Evolutionary conservation across 2,888 invertebrate genomes (phyloP).

Genomic region (Polydrusus cervinus): DNA sequence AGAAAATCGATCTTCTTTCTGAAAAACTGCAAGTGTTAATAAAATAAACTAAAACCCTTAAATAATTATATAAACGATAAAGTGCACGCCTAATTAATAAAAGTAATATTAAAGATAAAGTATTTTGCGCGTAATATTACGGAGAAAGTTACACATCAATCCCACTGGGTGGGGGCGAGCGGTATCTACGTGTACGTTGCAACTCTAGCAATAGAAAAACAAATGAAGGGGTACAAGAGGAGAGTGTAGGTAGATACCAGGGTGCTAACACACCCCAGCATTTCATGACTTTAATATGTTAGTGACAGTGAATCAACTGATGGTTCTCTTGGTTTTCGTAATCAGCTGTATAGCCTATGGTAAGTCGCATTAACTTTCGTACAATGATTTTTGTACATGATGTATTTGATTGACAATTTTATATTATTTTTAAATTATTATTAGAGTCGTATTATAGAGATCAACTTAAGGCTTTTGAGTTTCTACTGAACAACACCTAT

Average conservation of each 20-base stretch:
- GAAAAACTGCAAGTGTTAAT: conserved; percentile 1
- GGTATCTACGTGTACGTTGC: conserved; percentile 22
- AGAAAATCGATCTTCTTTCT: conserved; percentile 47
- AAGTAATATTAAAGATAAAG: conserved; percentile 2
- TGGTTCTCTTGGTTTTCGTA: conserved; percentile 11
- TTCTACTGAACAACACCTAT: background rate
- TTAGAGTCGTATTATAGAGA: background rate
- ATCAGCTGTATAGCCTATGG: conserved; percentile 39
- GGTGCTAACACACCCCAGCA: conserved; percentile 58
- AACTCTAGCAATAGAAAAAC: conserved; percentile 5
- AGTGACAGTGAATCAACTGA: conserved; percentile 25
- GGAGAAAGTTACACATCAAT: conserved; percentile 8
- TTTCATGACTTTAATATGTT: conserved; percentile 29
- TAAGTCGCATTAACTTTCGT: conserved; percentile 9
- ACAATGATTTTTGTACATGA: background rate
- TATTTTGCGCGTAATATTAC: background rate
- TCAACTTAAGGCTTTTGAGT: background rate
- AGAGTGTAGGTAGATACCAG: conserved; percentile 63
- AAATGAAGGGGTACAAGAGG: conserved; percentile 69
- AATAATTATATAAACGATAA: background rate
- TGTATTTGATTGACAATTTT: background rate
- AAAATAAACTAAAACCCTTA: background rate
- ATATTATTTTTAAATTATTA: background rate
- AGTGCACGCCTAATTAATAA: background rate
- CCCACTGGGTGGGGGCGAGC: conserved; percentile 27